Percentiles rank a stretch among this genome's conserved stretches.
phyloP scores from a whole-genome alignment of 2,888 invertebrate genomes.

The Panopea generosa region DNA sequence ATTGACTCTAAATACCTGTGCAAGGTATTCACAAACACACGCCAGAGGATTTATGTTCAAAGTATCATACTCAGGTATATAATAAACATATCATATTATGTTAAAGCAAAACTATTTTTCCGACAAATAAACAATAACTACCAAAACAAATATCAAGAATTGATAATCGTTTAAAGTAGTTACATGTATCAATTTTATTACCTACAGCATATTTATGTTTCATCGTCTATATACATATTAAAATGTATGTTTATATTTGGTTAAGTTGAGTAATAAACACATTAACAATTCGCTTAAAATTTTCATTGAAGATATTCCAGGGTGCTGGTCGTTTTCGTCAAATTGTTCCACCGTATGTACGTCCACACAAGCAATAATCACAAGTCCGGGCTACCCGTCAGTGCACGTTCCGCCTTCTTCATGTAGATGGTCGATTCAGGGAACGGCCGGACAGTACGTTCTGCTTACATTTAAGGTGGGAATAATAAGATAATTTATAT shows the following conservation, averaged over 20 bases:
- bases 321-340: conserved; percentile 38
- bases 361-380: conserved; percentile 32
- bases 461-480: conserved; percentile 12
- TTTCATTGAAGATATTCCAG: conserved; percentile 41
- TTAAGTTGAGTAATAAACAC: too few species aligned
- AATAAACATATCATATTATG: too few species aligned
- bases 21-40: conserved; percentile 11
- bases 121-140: too few species aligned
- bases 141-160: too few species aligned
- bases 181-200: too few species aligned
- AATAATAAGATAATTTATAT: too few species aligned
- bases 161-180: too few species aligned
- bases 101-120: too few species aligned
- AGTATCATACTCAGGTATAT: conserved; percentile 25
- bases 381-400: conserved; percentile 42
- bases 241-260: too few species aligned
- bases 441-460: conserved; percentile 21
- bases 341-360: conserved; percentile 27
- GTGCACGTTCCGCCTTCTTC: not conserved
- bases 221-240: too few species aligned
- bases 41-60: conserved; percentile 26
- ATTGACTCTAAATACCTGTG: conserved; percentile 24
- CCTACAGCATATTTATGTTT: too few species aligned
- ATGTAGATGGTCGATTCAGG: conserved; percentile 23
- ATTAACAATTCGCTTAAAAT: too few species aligned